Conservation (phyloP, 2,797 vertebrate genomes). For the Neomorphus geoffroyi region DNA sequence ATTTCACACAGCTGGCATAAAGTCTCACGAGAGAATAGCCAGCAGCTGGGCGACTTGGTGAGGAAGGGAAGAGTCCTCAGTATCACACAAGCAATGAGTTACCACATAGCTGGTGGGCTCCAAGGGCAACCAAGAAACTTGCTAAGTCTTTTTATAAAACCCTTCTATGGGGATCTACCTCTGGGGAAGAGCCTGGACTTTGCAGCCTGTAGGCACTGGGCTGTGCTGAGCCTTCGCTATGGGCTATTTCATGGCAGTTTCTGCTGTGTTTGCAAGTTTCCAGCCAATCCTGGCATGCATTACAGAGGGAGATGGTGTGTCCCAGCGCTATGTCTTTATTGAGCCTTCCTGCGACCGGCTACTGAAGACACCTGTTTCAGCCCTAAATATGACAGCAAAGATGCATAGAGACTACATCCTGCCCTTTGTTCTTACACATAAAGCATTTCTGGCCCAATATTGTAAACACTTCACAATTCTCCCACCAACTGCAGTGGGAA, state of each 20-base stretch:
- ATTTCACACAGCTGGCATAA: background rate
- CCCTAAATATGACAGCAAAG: conserved; percentile 26
- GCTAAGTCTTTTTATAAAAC: background rate
- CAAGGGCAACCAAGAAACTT: accelerated
- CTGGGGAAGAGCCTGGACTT: background rate
- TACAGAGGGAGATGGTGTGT: background rate
- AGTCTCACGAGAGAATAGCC: accelerated
- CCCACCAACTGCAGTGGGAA: conserved; percentile 5
- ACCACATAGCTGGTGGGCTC: background rate
- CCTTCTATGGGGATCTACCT: background rate
- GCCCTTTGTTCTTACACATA: background rate
- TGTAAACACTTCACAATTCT: background rate
- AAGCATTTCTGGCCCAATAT: background rate
- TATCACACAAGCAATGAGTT: background rate
- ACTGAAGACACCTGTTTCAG: conserved; percentile 40
- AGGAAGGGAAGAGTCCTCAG: background rate
- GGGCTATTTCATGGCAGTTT: conserved; percentile 33
- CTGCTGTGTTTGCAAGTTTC: conserved; percentile 22
- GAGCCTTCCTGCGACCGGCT: background rate
- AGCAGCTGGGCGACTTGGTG: background rate
- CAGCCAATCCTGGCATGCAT: conserved; percentile 36
- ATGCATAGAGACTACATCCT: background rate
- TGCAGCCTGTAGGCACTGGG: background rate
- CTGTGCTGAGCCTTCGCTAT: background rate
- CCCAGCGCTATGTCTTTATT: background rate